A percentile compares a stretch with the other conserved stretches of the same genome.
phyloP scores from a whole-genome alignment of 2,797 vertebrate genomes.

The Neosilurus hyrtlii region DNA sequence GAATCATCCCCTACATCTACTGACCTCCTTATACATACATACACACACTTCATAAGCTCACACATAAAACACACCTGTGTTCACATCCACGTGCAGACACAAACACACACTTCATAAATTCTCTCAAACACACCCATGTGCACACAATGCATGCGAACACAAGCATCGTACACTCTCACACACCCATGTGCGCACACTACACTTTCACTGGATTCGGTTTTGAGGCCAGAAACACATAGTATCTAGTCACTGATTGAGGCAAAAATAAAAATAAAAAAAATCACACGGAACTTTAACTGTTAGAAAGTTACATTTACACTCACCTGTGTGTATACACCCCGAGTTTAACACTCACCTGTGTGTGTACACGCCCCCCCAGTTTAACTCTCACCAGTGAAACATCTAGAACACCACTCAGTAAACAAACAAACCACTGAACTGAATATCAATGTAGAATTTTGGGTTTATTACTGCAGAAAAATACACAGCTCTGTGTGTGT shows the following conservation, averaged over 20 bases:
- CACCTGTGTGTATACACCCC: background rate
- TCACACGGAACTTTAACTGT: too few relatives aligned
- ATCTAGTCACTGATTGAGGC: too few relatives aligned
- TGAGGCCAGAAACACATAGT: too few relatives aligned
- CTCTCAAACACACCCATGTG: too few relatives aligned
- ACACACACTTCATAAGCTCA: background rate
- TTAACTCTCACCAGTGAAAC: background rate
- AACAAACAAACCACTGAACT: background rate
- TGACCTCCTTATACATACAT: conserved; percentile 60
- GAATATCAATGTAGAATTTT: background rate
- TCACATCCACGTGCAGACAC: too few relatives aligned
- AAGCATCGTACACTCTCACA: background rate
- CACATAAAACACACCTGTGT: too few relatives aligned
- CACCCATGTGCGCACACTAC: too few relatives aligned
- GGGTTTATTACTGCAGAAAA: background rate
- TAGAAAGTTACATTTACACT: background rate
- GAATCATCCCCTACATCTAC: conserved; percentile 87
- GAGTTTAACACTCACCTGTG: background rate
- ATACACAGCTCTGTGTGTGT: background rate
- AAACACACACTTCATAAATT: background rate
- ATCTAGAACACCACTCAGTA: background rate
- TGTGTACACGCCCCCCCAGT: too few relatives aligned
- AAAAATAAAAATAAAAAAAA: too few relatives aligned
- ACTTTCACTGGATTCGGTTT: too few relatives aligned
- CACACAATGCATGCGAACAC: background rate